Conservation (phyloP, 1,140 invertebrate genomes). For the Phenacoccus solenopsis region DNA sequence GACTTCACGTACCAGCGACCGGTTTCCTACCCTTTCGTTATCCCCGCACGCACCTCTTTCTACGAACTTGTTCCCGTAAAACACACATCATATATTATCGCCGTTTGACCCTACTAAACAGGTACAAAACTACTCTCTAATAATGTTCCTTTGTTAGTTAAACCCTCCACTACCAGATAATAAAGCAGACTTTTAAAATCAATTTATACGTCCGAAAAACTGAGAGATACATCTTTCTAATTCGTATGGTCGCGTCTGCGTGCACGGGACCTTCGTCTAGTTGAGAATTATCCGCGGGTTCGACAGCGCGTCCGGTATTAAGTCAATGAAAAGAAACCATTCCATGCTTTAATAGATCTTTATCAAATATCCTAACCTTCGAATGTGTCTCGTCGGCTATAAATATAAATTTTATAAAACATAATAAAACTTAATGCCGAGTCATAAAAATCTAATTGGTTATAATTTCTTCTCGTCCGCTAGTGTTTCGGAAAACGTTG, state of each 20-base stretch:
- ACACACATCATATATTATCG: constrained; percentile 3
- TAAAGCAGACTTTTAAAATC: background rate
- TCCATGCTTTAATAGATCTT: background rate
- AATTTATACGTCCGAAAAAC: background rate
- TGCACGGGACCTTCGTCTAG: background rate
- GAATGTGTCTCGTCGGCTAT: background rate
- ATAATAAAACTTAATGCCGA: background rate
- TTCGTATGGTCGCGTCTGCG: too few relatives aligned
- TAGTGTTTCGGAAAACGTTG: too few relatives aligned
- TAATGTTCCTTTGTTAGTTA: constrained; percentile 3
- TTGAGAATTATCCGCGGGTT: background rate
- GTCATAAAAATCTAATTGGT: background rate
- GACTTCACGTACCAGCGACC: too few relatives aligned
- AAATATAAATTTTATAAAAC: background rate
- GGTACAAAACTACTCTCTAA: background rate
- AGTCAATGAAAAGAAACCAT: background rate
- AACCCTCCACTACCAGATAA: background rate
- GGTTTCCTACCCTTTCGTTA: too few relatives aligned
- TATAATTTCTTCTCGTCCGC: background rate
- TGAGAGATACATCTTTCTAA: background rate
- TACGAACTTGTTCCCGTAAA: too few relatives aligned
- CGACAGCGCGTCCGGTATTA: background rate
- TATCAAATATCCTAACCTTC: background rate
- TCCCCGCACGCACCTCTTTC: too few relatives aligned
- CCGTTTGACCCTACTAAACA: background rate